Conservation (phyloP, 2,888 invertebrate species). For the Thyatira batis region DNA sequence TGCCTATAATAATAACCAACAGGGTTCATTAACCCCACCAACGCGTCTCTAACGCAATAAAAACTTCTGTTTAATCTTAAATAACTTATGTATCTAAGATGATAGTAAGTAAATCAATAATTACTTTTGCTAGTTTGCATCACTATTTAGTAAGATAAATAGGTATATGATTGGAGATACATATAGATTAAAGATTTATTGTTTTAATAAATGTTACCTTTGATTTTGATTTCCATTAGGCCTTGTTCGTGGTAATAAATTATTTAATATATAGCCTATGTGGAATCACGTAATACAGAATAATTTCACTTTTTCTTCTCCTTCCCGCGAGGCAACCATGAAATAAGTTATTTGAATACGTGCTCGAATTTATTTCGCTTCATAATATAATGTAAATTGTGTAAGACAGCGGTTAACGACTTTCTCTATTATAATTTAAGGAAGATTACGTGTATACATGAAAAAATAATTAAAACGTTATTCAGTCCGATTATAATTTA, state of each 20-base stretch:
- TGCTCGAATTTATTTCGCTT: conserved; percentile 11
- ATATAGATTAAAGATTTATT: too few relatives aligned
- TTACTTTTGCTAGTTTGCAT: too few relatives aligned
- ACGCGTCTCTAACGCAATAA: background rate
- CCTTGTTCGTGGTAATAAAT: too few relatives aligned
- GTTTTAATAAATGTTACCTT: too few relatives aligned
- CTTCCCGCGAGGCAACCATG: conserved; percentile 31
- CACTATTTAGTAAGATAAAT: too few relatives aligned
- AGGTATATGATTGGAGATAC: too few relatives aligned
- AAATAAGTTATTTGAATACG: conserved; percentile 38
- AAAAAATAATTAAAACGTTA: too few relatives aligned
- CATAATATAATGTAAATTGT: conserved; percentile 6
- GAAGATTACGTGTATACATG: background rate
- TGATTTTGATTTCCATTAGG: too few relatives aligned
- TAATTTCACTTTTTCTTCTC: conserved; percentile 25
- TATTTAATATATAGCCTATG: conserved; percentile 33
- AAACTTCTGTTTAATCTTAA: too few relatives aligned
- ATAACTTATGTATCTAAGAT: background rate
- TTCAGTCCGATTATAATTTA: too few relatives aligned
- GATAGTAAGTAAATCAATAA: background rate
- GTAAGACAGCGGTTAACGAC: background rate
- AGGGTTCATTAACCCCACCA: background rate
- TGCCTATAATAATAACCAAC: background rate
- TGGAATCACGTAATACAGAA: too few relatives aligned
- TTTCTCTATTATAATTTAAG: background rate